phyloP scores from a whole-genome alignment of 2,113 vertebrate species.

The Pagrus major region DNA sequence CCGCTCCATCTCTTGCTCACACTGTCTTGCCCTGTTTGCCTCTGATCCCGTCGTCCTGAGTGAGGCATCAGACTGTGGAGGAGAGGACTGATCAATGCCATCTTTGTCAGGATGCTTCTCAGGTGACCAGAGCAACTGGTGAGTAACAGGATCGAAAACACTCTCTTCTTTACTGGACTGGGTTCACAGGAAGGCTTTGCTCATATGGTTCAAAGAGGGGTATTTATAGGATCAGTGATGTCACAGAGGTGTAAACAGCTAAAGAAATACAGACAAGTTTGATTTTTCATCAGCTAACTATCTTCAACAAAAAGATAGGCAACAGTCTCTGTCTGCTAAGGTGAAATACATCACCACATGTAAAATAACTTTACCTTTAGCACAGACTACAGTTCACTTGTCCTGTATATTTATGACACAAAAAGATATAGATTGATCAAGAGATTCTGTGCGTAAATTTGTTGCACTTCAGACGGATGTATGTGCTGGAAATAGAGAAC shows the following conservation, averaged over 20 bases:
- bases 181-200: slow-evolving; percentile 57
- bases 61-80: slow-evolving; percentile 28
- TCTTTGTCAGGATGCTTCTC: slow-evolving; percentile 74
- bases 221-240: slow-evolving; percentile 46
- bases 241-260: background rate
- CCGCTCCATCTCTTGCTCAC: slow-evolving; percentile 23
- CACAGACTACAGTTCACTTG: background rate
- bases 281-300: background rate
- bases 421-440: background rate
- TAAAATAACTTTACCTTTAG: background rate
- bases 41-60: slow-evolving; percentile 33
- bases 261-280: slow-evolving; percentile 19
- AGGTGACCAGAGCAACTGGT: slow-evolving; percentile 69
- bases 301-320: background rate
- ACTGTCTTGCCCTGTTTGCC: slow-evolving; percentile 27
- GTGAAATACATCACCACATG: background rate
- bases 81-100: slow-evolving; percentile 68
- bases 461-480: background rate
- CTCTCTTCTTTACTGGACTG: slow-evolving; percentile 49
- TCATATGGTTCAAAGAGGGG: slow-evolving; percentile 36
- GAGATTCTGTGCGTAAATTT: background rate
- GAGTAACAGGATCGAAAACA: slow-evolving; percentile 66
- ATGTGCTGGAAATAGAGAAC: background rate
- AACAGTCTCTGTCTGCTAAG: background rate
- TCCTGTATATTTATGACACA: background rate